A percentile compares a stretch with the other conserved stretches of the same genome.
Conservation (phyloP, 2,113 vertebrate genomes). For the Elephas maximus region DNA sequence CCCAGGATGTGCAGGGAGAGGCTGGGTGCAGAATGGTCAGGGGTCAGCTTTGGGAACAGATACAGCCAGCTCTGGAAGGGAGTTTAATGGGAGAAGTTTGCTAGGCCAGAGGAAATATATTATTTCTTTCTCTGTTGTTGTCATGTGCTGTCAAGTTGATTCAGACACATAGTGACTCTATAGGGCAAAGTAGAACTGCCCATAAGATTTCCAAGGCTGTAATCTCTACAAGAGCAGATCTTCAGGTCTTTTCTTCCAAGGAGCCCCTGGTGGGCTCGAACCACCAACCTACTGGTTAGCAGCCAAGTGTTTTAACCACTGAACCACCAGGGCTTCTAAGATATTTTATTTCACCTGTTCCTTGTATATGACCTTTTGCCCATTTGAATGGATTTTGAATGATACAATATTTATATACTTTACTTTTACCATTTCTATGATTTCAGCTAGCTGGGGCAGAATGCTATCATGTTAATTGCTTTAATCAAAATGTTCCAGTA, state of each 20-base stretch:
- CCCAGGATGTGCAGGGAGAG: not conserved
- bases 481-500: not conserved
- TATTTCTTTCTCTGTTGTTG: not conserved
- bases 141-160: not conserved
- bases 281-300: not conserved
- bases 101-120: not conserved
- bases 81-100: not conserved
- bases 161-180: not conserved
- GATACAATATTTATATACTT: not conserved
- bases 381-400: conserved; percentile 52
- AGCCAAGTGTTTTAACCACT: not conserved
- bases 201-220: not conserved
- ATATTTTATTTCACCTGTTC: not conserved
- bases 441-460: conserved; percentile 55
- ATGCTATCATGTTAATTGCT: conserved; percentile 15
- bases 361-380: not conserved
- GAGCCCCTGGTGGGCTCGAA: not conserved
- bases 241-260: not conserved
- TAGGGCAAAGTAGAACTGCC: too few species aligned
- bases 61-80: not conserved
- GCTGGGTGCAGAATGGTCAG: not conserved
- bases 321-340: not conserved
- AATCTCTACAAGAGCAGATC: not conserved
- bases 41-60: not conserved
- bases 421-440: conserved; percentile 22